Conservation (phyloP, 2,888 invertebrate species). For the Platynereis dumerilii region DNA sequence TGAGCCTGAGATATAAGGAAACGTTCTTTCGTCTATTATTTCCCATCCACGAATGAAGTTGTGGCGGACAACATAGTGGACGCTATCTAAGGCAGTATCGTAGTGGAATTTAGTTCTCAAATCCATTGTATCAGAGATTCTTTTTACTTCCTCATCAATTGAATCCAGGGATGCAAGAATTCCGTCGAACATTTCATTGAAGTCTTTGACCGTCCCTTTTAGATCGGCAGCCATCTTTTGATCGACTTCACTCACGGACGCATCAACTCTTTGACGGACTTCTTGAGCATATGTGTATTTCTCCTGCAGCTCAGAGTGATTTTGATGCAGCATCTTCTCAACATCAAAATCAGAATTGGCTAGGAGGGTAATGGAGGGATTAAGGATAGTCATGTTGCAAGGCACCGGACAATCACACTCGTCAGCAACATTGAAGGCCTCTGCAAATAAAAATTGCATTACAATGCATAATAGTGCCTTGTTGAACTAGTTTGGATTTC, state of each 20-base stretch:
- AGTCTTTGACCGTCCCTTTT: background rate
- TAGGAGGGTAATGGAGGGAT: constrained; percentile 7
- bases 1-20: background rate
- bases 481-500: too few species aligned
- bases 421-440: background rate
- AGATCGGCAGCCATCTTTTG: background rate
- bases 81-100: background rate
- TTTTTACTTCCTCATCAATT: background rate
- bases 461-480: too few species aligned
- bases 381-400: constrained; percentile 3
- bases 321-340: background rate
- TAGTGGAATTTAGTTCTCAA: background rate
- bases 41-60: constrained; percentile 12
- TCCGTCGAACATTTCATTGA: background rate
- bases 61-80: background rate
- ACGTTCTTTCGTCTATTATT: constrained; percentile 3
- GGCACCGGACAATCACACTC: constrained; percentile 1
- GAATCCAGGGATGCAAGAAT: background rate
- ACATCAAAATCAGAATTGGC: constrained; percentile 9
- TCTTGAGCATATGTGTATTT: constrained; percentile 6
- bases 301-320: background rate
- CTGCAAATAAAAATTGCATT: too few species aligned
- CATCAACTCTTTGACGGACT: background rate
- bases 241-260: background rate
- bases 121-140: background rate